These are phyloP conservation scores for Cryptoblepharus egeriae DNA, from an alignment of 2,797 vertebrate species.

Conservation along the genomic window DNA sequence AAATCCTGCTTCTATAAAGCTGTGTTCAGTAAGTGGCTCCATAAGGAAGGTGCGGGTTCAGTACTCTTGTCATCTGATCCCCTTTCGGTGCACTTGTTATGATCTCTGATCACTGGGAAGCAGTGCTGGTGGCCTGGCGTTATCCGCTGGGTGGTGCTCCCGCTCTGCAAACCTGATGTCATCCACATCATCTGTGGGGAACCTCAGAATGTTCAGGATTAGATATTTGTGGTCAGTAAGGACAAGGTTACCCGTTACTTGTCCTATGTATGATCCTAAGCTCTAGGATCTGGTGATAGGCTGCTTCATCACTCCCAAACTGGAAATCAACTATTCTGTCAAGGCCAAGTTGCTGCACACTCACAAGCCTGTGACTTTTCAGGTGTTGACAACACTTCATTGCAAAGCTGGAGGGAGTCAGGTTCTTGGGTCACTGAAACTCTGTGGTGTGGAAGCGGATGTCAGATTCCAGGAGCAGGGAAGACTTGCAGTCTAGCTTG, in stretches of 20 bases:
- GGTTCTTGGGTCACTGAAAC: constrained; percentile 98
- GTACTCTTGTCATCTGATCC: constrained; percentile 90
- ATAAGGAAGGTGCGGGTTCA: constrained; percentile 92
- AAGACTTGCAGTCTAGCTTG: constrained; percentile 92
- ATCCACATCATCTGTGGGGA: constrained; percentile 88
- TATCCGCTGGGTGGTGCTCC: constrained; percentile 90
- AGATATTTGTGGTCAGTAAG: constrained; percentile 91
- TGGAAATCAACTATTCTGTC: constrained; percentile 97
- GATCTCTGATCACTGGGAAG: constrained; percentile 86
- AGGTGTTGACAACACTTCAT: constrained; percentile 99
- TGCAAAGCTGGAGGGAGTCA: constrained; percentile 97
- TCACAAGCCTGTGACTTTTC: constrained; percentile 86
- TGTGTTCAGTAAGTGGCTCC: constrained; percentile 95
- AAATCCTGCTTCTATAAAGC: constrained; percentile 88
- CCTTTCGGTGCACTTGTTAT: constrained; percentile 82
- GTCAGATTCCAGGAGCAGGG: constrained; percentile 93
- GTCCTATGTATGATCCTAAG: too few species aligned
- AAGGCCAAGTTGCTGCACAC: constrained; percentile 89
- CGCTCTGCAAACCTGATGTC: constrained; percentile 96
- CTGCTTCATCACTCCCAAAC: constrained; percentile 95
- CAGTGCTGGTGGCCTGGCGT: constrained; percentile 81
- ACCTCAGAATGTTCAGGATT: constrained; percentile 95
- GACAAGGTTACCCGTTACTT: constrained; percentile 96
- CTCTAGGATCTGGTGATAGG: constrained; percentile 94
- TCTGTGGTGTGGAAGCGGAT: constrained; percentile 94